Evolutionary conservation across 2,888 invertebrate genomes (phyloP), one percentile per base, ranked within the genome.

Genomic region (Alviniconcha strummeri): DNA sequence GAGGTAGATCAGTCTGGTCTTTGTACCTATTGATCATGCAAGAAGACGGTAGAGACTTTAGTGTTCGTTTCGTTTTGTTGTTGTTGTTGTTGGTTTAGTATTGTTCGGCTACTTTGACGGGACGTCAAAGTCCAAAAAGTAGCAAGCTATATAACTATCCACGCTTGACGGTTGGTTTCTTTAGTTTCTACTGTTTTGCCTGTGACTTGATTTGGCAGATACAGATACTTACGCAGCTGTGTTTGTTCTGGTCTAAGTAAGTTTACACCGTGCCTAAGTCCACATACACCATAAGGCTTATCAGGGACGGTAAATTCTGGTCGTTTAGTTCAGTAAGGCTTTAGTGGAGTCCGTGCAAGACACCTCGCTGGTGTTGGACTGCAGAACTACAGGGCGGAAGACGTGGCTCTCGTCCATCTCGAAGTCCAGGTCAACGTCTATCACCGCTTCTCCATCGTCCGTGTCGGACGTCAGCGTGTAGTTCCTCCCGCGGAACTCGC

Each of bases 361-460:
- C 56, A 82, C 69, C 57, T 82, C 19, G 13, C 69, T 76, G 56
- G 11, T 69, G 57, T 82, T 54, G 64, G 64, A 60, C 19, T n/a
- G 52, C 8, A 82, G 54, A 11, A 64, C 9, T 9, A 3, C 36
- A 36, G 78, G 78, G 36, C 64, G 78, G 19, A 76, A 15, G 5
- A 19, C 36, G 36, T 36, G 36, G 36, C 36, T 36, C 36, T 36
- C 69, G 36, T 82, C 82, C 77, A 69, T 82, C 76, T 82, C 82
- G 52, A 81, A 75, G 52, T 81, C 81, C 75, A 75, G 57, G 60
- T 82, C 82, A 64, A 82, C 77, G 64, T 76, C 82, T 11, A 74
- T 74, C 11, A 76, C 76, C 11, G 55, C 75, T 17, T 81, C 81
- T 60, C 19, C 55, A 2, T 67, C 67, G 64, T 67, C 79, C 64